These are phyloP conservation scores for Drosophila silvestris DNA, from an alignment of 2,888 invertebrate genomes.

Conservation along the genomic window DNA sequence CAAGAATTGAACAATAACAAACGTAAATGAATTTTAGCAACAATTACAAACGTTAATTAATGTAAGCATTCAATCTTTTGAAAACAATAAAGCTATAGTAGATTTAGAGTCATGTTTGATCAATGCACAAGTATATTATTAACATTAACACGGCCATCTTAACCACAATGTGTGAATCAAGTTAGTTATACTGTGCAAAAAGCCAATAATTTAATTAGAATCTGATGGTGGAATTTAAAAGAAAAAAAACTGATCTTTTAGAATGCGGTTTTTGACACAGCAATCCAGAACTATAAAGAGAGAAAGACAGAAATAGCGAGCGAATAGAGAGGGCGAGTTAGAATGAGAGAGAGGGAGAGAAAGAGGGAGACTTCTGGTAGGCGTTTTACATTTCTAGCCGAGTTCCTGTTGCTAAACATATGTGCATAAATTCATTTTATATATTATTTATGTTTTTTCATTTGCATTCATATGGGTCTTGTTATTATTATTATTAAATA, in stretches of 20 bases:
- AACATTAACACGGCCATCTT: conserved; percentile 33
- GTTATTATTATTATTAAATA: background rate
- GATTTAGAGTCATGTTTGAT: conserved; percentile 18
- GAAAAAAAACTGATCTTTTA: conserved; percentile 23
- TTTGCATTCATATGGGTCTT: conserved; percentile 47
- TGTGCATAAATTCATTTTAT: conserved; percentile 58
- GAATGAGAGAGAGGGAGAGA: background rate
- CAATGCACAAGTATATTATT: conserved; percentile 12
- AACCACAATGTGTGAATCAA: conserved; percentile 40
- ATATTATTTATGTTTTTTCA: conserved; percentile 30
- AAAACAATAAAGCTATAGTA: background rate
- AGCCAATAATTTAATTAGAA: conserved; percentile 31
- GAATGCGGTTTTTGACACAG: conserved; percentile 44
- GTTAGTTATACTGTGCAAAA: conserved; percentile 7
- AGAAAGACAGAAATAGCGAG: background rate
- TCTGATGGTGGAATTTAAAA: conserved; percentile 13
- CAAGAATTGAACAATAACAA: background rate
- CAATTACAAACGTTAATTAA: conserved; percentile 9
- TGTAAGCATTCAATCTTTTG: conserved; percentile 8
- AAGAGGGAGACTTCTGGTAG: conserved; percentile 1
- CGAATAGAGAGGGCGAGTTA: background rate
- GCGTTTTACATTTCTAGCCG: conserved; percentile 35
- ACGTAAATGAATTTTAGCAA: conserved; percentile 4
- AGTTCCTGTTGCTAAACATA: conserved; percentile 69
- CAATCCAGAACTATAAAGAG: background rate